Base-by-base conservation (phyloP, 2,888 invertebrate genomes). In the Morinoia aosen region DNA sequence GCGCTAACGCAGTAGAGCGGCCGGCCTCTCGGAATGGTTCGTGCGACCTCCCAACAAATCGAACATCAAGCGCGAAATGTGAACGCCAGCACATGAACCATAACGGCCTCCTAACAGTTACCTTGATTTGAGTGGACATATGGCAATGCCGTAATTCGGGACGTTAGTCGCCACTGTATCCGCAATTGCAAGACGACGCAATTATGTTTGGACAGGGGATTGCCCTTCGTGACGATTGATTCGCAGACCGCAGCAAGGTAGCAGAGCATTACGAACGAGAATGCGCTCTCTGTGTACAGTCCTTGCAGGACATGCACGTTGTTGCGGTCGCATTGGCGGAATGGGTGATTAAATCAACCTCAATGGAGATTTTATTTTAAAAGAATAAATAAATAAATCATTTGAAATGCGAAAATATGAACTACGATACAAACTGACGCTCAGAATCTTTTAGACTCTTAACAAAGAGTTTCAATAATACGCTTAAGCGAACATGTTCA, bases 61-160 rank as follows among this genome's bases (percentile, higher is more conserved):
- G 48, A 90, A 90, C 40, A 39, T 48, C 90, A 90, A 40, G 40
- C 39, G 40, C 90, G 40, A 39, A 40, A 90, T 90, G 90, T 90
- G 90, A 90, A 90, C 90, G 40, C 48, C 90, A 90, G 39, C 90
- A 40, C 90, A 39, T 40, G 90, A 90, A 90, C 90, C 90, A 48
- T 90, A 90, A 90, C 90, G 90, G 90, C 14, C 90, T 90, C 48
- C 88, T 39, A 90, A 90, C 90, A 90, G 90, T 90, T 33, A 40
- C 48, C 48, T 90, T 90, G 14, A 39, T 90, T 90, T 90, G 90
- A 90, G 40, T 90, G 90, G 90, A 90, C 90, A 48, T 90, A 90
- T 19, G 90, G 19, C 90, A 48, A 76, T 25, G 76, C 76, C 25
- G 76, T 76, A 76, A 76, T 76, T 33, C 25, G 25, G 76, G 76